These are phyloP conservation scores for Emydura subglobosa DNA, from an alignment of 2,113 vertebrate species.

Conservation along the genomic window DNA sequence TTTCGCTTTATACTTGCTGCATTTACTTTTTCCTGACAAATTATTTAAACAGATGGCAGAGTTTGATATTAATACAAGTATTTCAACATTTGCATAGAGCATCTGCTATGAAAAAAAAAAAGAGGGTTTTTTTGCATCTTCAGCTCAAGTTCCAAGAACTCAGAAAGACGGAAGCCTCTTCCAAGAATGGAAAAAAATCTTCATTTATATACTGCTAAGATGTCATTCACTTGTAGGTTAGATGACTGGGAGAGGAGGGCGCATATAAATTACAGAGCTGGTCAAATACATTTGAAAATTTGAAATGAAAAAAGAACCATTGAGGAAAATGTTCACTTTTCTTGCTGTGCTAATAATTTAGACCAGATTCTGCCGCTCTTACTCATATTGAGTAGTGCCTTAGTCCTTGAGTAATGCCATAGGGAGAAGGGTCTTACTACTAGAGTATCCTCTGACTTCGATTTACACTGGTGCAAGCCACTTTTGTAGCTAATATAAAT, in stretches of 20 bases:
- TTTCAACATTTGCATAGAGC: conserved; percentile 72
- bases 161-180: conserved; percentile 40
- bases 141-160: conserved; percentile 66
- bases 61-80: conserved; percentile 68
- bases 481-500: neutral
- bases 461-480: neutral
- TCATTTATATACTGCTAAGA: conserved; percentile 54
- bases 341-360: neutral
- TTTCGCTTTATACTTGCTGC: neutral
- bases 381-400: neutral
- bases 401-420: neutral
- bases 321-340: neutral
- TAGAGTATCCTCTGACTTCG: neutral
- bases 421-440: neutral
- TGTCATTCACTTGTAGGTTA: conserved; percentile 50
- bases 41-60: conserved; percentile 69
- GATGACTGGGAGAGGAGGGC: conserved; percentile 33
- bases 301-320: neutral
- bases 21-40: neutral
- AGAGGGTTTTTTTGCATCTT: conserved; percentile 35
- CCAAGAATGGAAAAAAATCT: conserved; percentile 55
- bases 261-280: conserved; percentile 11
- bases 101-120: conserved; percentile 46
- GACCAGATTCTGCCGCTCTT: neutral
- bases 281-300: neutral